Evolutionary conservation across 2,797 vertebrate species (phyloP).

Genomic region (Sebastes glaucus): DNA sequence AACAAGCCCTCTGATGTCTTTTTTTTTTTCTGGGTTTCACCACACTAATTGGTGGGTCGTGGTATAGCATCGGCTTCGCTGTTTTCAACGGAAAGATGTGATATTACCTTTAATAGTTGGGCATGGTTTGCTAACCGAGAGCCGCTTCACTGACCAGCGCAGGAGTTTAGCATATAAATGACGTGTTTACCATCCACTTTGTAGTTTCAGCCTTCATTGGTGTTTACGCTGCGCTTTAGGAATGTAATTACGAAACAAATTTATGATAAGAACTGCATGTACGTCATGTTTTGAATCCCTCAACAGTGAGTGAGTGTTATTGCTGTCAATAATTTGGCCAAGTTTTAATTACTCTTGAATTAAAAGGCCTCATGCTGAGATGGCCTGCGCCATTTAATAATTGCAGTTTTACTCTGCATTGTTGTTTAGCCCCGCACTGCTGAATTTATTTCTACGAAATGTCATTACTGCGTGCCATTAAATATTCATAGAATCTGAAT

Average conservation of each 20-base stretch:
- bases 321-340: conserved; percentile 24
- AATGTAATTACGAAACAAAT: conserved; percentile 34
- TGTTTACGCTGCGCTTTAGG: conserved; percentile 3
- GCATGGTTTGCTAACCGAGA: background rate
- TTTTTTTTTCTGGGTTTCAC: conserved; percentile 25
- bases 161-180: conserved; percentile 30
- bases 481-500: conserved; percentile 76
- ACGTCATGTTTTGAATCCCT: conserved; percentile 29
- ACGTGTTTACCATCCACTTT: conserved; percentile 18
- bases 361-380: conserved; percentile 18
- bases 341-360: conserved; percentile 66
- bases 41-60: conserved; percentile 34
- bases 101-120: background rate
- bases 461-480: conserved; percentile 67
- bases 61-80: background rate
- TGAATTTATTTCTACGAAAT: conserved; percentile 55
- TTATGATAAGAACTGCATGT: conserved; percentile 27
- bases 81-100: background rate
- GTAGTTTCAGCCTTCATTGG: conserved; percentile 21
- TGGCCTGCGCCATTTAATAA: conserved; percentile 30
- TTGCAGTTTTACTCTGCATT: conserved; percentile 25
- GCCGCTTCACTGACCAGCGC: background rate
- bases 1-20: conserved; percentile 60
- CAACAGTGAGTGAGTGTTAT: conserved; percentile 20
- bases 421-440: conserved; percentile 10